A percentile compares a stretch with the other conserved stretches of the same genome.
Conservation (phyloP, 2,113 vertebrate genomes). For the Bubalus kerabau region DNA sequence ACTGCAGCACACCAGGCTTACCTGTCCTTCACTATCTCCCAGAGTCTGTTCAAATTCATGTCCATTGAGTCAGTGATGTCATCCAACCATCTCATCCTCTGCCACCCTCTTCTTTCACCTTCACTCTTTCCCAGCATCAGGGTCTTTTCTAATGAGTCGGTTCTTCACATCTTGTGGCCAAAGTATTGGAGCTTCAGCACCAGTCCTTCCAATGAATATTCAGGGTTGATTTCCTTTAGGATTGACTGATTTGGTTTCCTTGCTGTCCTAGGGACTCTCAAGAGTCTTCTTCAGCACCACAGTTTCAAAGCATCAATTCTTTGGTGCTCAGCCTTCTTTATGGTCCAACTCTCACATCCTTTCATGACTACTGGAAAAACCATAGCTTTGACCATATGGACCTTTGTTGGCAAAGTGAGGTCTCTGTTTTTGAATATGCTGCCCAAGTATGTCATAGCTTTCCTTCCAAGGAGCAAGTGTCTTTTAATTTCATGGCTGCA, state of each 20-base stretch:
- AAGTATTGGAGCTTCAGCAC: neutral
- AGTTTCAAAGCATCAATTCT: fast-evolving
- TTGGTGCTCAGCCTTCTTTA: neutral
- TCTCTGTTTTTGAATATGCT: neutral
- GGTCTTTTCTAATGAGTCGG: neutral
- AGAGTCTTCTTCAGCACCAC: neutral
- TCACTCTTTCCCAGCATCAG: neutral
- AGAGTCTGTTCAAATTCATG: neutral
- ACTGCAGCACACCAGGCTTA: neutral
- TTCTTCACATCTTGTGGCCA: neutral
- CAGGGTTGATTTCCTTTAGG: neutral
- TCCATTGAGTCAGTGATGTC: neutral
- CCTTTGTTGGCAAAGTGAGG: neutral
- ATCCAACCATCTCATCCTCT: neutral
- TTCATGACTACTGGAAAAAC: neutral
- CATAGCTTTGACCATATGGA: neutral
- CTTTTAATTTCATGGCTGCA: neutral
- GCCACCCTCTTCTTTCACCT: neutral
- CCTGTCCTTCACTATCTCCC: neutral
- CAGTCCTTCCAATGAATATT: neutral
- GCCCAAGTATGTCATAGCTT: neutral
- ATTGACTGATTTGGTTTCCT: neutral
- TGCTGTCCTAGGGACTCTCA: neutral
- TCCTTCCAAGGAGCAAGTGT: neutral
- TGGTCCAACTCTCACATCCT: neutral